Base-by-base conservation (phyloP, 2,113 vertebrate genomes). In the Dunckerocampus dactyliophorus region DNA sequence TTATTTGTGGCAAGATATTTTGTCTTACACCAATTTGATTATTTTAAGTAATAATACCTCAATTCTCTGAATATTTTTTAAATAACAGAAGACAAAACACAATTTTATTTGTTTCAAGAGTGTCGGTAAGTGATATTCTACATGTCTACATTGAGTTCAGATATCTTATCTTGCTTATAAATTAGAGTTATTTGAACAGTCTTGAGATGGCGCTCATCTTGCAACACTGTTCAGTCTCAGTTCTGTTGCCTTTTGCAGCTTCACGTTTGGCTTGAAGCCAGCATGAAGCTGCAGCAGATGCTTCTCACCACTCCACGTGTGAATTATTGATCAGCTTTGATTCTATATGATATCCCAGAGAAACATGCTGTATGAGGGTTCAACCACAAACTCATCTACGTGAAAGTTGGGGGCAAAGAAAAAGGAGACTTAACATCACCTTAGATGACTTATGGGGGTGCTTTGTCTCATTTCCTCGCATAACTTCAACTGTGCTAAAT, bases 261-360 rank as follows among this genome's bases (percentile, higher is more conserved):
- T 69, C 75, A 24, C 34, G 17, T 20, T 82, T 86, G 83, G 86
- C 79, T 73, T 43, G 1, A 31, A 67, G 75, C 76, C 74, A 80
- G 48, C 2, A 45, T 19, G 39, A 69, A 64, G 49, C 63, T 70
- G 63, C 53, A 50, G 59, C 82, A 75, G 74, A 75, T 85, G 80
- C 73, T 74, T 56, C 47, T 70, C 78, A 72, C 43, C 68, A 59
- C 57, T 66, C 52, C 31, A 57, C 28, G 22, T 31, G 55, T 82
- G 60, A 79, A 81, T 77, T 16, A 87, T 78, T 80, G 70, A 81
- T 65, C 53, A 19, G 59, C 47, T 74, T 46, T 62, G 28, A 67
- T 55, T 76, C 54, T 52, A 55, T 24, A 53, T 42, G 34, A 20
- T 21, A 20, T 56, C 37, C 28, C 10, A 55, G 31, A 37, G 31